Percentiles rank a stretch among this genome's conserved stretches.
These are phyloP conservation scores for Ctenosaura bakeri DNA, from an alignment of 2,797 vertebrate species.

Conservation along the genomic window DNA sequence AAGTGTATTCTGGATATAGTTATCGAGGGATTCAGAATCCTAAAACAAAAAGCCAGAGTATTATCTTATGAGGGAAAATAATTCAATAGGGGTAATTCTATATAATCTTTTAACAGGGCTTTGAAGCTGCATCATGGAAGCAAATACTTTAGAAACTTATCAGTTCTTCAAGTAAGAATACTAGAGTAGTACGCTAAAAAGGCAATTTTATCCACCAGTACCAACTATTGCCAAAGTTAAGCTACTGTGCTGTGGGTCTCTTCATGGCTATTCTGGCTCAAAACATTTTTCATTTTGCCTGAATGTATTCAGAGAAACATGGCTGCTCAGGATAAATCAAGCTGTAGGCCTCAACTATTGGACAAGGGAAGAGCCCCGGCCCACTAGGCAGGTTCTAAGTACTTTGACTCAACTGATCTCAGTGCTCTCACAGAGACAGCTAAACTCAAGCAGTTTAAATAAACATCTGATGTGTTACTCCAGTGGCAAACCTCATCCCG, in stretches of 20 bases:
- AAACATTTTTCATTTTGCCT: not conserved
- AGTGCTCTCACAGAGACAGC: too few relatives aligned
- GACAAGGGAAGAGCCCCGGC: not conserved
- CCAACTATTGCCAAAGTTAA: not conserved
- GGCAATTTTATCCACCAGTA: not conserved
- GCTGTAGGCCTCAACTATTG: not conserved
- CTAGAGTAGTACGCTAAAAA: not conserved
- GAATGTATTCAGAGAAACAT: not conserved
- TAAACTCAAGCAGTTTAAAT: too few relatives aligned
- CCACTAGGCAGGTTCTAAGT: too few relatives aligned
- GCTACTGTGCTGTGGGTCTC: not conserved
- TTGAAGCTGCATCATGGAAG: not conserved
- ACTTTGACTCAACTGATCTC: too few relatives aligned
- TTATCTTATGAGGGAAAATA: not conserved
- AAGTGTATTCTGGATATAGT: conserved; percentile 86
- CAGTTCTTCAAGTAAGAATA: not conserved
- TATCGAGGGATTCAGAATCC: conserved; percentile 88
- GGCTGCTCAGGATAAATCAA: not conserved
- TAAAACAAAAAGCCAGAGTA: conserved; percentile 50
- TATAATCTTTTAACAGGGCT: not conserved
- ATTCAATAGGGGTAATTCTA: not conserved
- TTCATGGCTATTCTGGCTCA: not conserved
- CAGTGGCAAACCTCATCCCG: too few relatives aligned
- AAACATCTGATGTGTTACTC: too few relatives aligned
- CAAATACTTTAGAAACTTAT: not conserved